Base-by-base conservation (phyloP, 1,140 invertebrate genomes). In the Pararge aegeria region DNA sequence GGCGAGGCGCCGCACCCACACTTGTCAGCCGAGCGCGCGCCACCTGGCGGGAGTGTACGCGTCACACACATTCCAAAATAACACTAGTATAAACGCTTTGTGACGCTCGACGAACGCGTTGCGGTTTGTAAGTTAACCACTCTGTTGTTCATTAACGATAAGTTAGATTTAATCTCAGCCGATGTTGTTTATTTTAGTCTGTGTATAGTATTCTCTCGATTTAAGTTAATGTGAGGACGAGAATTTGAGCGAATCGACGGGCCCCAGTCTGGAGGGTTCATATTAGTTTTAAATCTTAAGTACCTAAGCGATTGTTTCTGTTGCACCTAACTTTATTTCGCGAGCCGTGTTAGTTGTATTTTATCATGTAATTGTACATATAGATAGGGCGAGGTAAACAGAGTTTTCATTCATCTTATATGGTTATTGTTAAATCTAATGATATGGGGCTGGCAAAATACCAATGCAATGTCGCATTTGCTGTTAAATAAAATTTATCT, bases 61-160 rank as follows among this genome's bases (percentile, higher is more conserved):
- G 77, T 83, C 80, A 83, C 77, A 85, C 82, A 88, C 85, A 88
- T 88, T 88, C 85, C 85, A 88, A 81, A 83, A 83, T 83, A 83
- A 80, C 73, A 71, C 68, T 80, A 75, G 73, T 74, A 68, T 73
- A 78, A 80, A 75, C 80, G 74, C 70, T 67, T 75, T 46, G 68
- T 75, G 75, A 76, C 76, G 75, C 78, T 70, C 69, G 72, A 71
- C 64, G 60, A 68, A 66, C 69, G 78, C 82, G 79, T 80, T 80
- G 72, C 81, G 72, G 67, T 73, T 80, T 84, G 82, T 87, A 83
- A 80, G 78, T 89, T 89, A 86, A 86, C 86, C 86, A 89, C 86
- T 89, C 83, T 86, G 86, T 89, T 89, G 86, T 89, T 89, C 86
- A 89, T 89, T 89, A 89, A 82, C 75, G 80, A 76, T 87, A 89